A percentile compares a stretch with the other conserved stretches of the same genome.
These are phyloP conservation scores for Calyptomena viridis DNA, from an alignment of 2,113 vertebrate species.

Conservation along the genomic window DNA sequence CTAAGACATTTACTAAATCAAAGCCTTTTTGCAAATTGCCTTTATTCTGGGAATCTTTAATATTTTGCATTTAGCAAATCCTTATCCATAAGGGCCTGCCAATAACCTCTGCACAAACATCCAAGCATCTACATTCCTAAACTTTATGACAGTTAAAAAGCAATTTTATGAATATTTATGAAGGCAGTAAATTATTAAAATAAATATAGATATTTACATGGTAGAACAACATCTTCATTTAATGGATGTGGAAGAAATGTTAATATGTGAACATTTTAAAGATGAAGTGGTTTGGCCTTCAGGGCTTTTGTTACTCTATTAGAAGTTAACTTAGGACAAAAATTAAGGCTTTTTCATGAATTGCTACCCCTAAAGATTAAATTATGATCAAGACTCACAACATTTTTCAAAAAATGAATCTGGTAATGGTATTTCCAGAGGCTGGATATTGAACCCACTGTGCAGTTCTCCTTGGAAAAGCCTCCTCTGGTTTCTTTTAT, in stretches of 20 bases:
- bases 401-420: background rate
- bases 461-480: background rate
- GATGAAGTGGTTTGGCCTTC: constrained; percentile 34
- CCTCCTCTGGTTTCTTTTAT: background rate
- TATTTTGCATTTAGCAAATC: constrained; percentile 13
- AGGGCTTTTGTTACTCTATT: constrained; percentile 53
- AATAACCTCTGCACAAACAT: constrained; percentile 15
- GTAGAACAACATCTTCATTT: constrained; percentile 56
- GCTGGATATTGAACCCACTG: background rate
- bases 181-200: constrained; percentile 59
- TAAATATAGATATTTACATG: constrained; percentile 58
- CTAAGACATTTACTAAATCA: background rate
- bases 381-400: background rate
- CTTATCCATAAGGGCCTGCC: background rate
- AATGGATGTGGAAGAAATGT: constrained; percentile 43
- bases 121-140: constrained; percentile 3
- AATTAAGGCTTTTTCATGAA: background rate
- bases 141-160: constrained; percentile 49
- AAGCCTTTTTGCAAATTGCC: background rate
- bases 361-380: constrained; percentile 2
- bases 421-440: background rate
- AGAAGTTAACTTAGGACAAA: constrained; percentile 56
- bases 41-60: background rate
- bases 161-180: constrained; percentile 59
- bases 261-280: constrained; percentile 53